Percentiles rank a stretch among this genome's conserved stretches.
These are phyloP conservation scores for Microtus montanus DNA, from an alignment of 2,113 vertebrate genomes.

Conservation along the genomic window DNA sequence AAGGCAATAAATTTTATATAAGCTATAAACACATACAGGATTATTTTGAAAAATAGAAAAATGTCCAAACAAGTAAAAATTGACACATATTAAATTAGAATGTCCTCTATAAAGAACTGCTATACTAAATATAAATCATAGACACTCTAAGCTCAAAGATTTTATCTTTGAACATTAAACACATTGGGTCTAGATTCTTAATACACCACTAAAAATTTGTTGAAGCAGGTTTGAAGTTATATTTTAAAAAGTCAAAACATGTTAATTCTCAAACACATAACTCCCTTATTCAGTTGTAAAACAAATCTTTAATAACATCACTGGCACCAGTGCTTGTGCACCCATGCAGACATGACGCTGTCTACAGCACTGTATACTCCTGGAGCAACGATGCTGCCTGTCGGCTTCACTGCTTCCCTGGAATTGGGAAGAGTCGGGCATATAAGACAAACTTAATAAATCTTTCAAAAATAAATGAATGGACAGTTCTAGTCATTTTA, in stretches of 20 bases:
- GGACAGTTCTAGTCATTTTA: background rate
- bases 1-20: background rate
- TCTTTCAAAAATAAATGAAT: constrained; percentile 2
- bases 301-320: background rate
- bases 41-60: constrained; percentile 33
- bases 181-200: background rate
- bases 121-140: constrained; percentile 26
- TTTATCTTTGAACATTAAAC: constrained; percentile 23
- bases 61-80: background rate
- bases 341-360: background rate
- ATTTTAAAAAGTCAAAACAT: constrained; percentile 4
- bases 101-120: constrained; percentile 39
- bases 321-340: background rate
- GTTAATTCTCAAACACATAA: background rate
- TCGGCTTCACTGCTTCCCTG: background rate
- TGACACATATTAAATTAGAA: background rate
- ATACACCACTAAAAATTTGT: background rate
- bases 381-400: background rate
- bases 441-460: background rate
- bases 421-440: background rate
- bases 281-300: background rate
- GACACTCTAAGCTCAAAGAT: constrained; percentile 10
- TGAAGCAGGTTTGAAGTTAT: background rate
- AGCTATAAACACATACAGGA: background rate
- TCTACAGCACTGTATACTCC: background rate